A percentile compares a stretch with the other conserved stretches of the same genome.
These are phyloP conservation scores for Nesogale talazaci DNA, from an alignment of 2,113 vertebrate species.

Conservation along the genomic window DNA sequence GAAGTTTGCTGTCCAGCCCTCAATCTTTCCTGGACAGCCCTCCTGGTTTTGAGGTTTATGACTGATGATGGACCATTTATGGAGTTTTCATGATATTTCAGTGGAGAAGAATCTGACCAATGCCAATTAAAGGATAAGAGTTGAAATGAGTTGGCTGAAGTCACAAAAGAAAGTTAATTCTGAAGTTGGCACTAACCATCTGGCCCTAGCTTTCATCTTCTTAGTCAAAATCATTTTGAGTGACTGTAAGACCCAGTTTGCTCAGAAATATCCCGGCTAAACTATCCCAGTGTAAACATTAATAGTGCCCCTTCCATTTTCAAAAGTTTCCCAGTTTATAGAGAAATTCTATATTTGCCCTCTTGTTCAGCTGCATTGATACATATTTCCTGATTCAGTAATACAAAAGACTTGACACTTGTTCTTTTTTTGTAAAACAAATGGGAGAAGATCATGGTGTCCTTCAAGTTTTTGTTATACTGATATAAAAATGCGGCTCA, in stretches of 20 bases:
- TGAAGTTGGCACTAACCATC: constrained; percentile 20
- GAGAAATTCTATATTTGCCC: not conserved
- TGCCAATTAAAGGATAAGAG: constrained; percentile 35
- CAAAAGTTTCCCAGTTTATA: constrained; percentile 14
- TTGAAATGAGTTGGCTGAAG: constrained; percentile 53
- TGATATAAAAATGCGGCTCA: not conserved
- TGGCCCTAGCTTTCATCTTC: not conserved
- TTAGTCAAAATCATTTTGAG: not conserved
- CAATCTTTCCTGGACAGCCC: constrained; percentile 39
- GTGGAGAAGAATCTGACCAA: constrained; percentile 54
- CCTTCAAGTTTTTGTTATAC: not conserved
- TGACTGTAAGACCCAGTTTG: constrained; percentile 24
- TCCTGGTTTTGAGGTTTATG: constrained; percentile 47
- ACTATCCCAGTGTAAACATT: not conserved
- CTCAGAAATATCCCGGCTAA: not conserved
- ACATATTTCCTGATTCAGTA: constrained; percentile 4
- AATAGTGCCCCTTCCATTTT: not conserved
- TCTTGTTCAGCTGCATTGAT: not conserved
- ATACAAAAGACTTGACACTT: not conserved
- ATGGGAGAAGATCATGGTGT: not conserved
- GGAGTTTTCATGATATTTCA: constrained; percentile 49
- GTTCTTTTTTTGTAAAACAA: constrained; percentile 38
- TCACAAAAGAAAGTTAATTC: constrained; percentile 33
- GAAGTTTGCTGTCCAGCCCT: constrained; percentile 41
- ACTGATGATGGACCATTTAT: constrained; percentile 59